Evolutionary conservation across 2,888 invertebrate species (phyloP), one percentile per base, ranked within the genome.

Genomic region (Zaprionus lineosus): DNA sequence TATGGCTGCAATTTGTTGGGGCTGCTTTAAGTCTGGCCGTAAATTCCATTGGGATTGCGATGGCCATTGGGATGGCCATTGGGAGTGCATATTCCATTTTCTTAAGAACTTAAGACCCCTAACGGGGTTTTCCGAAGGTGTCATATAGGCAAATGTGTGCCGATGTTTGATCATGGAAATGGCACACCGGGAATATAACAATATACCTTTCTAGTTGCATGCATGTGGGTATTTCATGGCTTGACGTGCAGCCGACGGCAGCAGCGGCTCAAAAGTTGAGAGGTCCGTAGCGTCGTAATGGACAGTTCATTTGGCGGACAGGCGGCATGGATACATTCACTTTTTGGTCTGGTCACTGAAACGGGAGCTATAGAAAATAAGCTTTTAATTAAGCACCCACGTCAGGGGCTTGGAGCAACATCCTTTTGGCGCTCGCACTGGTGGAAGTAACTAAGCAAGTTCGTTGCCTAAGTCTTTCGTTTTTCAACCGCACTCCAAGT

Each of bases 381-480:
- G 82, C 82, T 75, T 78, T 78, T 78, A 78, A 78, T 78, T 78
- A 78, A 78, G 82, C 70, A 82, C 67, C 75, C 62, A 70, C 65
- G 75, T 77, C 75, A 78, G 62, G 34, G 62, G 34, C 56, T 67
- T 53, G 61, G 57, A 36, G 39, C 29, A 21, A 50, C 48, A 67
- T 66, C 66, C 61, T 67, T 52, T 39, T 28, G 29, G 26, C 26
- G 19, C 48, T 43, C 24, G 44, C 26, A 48, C 56, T 64, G 48
- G 56, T 61, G 53, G 55, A 47, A 15, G 59, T 58, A 39, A 29
- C 48, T 26, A 62, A 37, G 63, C 72, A 56, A 67, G 79, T 74
- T 74, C 48, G 79, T 65, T 69, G 72, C 64, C 52, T 57, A 44
- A 74, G 77, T 77, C 73, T 77, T 77, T 83, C 43, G 77, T 60